These are phyloP conservation scores for Spheniscus humboldti DNA, from an alignment of 2,797 vertebrate species.

Conservation along the genomic window DNA sequence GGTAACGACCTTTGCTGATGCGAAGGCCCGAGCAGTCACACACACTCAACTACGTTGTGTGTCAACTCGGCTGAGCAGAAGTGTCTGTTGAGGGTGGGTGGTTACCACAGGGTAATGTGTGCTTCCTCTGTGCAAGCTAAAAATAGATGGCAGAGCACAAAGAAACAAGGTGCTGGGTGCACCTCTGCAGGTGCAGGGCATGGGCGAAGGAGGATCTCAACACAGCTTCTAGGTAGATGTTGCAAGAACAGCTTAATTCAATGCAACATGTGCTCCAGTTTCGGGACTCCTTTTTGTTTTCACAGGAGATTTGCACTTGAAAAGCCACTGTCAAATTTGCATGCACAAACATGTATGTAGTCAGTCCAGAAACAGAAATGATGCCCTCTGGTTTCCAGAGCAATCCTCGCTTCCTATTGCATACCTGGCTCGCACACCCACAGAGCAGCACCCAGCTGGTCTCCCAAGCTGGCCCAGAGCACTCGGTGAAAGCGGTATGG, in stretches of 20 bases:
- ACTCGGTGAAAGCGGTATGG: fast-evolving
- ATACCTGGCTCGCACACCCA: neutral
- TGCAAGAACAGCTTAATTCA: neutral
- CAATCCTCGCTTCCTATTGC: neutral
- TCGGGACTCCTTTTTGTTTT: slow-evolving; percentile 10
- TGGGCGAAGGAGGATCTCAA: neutral
- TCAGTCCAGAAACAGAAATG: neutral
- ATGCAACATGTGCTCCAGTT: neutral
- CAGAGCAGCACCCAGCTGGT: fast-evolving
- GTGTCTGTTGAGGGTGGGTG: neutral
- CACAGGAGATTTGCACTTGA: slow-evolving; percentile 34
- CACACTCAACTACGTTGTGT: neutral
- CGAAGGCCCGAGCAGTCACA: neutral
- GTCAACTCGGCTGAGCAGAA: neutral
- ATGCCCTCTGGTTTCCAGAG: neutral
- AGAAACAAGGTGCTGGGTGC: neutral
- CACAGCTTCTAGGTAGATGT: neutral
- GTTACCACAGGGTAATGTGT: neutral
- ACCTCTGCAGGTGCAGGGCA: neutral
- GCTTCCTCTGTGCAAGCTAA: neutral
- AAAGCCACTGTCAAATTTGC: slow-evolving; percentile 41
- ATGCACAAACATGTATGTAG: neutral
- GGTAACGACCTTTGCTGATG: neutral
- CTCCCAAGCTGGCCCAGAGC: neutral
- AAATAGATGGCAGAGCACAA: neutral